These are phyloP conservation scores for Percina caprodes DNA, from an alignment of 2,113 vertebrate genomes.

Conservation along the genomic window DNA sequence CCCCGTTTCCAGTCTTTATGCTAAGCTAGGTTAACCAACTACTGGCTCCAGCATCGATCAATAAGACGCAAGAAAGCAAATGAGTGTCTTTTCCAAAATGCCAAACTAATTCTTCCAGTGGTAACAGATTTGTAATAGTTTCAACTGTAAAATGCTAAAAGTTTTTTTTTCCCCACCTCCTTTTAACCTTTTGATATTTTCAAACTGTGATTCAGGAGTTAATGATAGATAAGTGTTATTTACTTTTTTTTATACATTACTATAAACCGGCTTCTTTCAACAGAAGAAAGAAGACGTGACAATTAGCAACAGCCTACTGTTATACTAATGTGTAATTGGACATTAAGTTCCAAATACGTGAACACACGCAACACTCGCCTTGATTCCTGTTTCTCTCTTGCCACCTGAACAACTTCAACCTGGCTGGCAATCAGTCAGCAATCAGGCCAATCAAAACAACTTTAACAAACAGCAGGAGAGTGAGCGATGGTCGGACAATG, in stretches of 20 bases:
- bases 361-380: not conserved
- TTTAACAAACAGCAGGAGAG: constrained; percentile 76
- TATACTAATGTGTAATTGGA: constrained; percentile 14
- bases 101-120: not conserved
- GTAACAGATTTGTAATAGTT: not conserved
- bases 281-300: not conserved
- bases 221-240: too few relatives aligned
- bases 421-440: constrained; percentile 68
- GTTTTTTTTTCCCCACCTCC: not conserved
- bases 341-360: constrained; percentile 22
- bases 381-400: constrained; percentile 35
- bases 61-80: not conserved
- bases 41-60: not conserved
- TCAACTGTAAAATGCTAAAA: not conserved
- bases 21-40: not conserved
- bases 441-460: constrained; percentile 65
- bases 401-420: constrained; percentile 46
- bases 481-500: constrained; percentile 68
- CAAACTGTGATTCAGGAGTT: not conserved
- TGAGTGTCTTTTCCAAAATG: not conserved
- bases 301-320: not conserved
- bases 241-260: too few relatives aligned
- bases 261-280: not conserved
- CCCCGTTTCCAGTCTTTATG: not conserved
- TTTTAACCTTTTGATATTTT: not conserved